Evolutionary conservation across 2,888 invertebrate genomes (phyloP), one percentile per base, ranked within the genome.

Genomic region (Galerucella pusilla): DNA sequence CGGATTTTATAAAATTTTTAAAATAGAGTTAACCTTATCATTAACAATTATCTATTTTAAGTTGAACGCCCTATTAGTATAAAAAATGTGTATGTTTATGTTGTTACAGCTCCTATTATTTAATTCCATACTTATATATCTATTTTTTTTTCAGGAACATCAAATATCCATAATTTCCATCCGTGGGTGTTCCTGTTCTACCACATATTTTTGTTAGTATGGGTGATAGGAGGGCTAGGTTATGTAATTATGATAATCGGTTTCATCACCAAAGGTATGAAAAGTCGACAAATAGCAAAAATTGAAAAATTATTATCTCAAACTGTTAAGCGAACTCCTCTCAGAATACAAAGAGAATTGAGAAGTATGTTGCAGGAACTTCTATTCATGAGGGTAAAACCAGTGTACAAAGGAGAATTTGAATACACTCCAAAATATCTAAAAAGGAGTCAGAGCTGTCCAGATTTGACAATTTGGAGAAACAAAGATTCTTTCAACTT

Each of bases 191-290:
- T 92, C 84, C 89, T 91, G 77, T 88, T 93, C 2, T 97, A 97
- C 88, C 93, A 96, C 87, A 91, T 94, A 75, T 94, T 95, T 81
- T 90, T 97, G 0, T 92, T 97, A 49, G 87, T 94, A 42, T 97
- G 97, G 97, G 95, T 97, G 71, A 95, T 96, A 76, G 96, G 96
- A 83, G 97, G 97, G 0, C 90, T 97, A 78, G 97, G 97, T 0
- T 97, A 97, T 86, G 91, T 96, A 63, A 92, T 96, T 35, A 97
- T 97, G 97, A 92, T 96, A 64, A 91, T 96, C 81, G 94, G 94
- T 1, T 96, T 96, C 84, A 94, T 96, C 80, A 93, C 95, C 0
- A 91, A 92, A 75, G 94, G 93, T 5, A 90, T 94, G 91, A 89
- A 91, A 70, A 95, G 94, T 80, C 94, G 96, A 85, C 90, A 92